Percentiles rank a stretch among this genome's conserved stretches.
These are phyloP conservation scores for Lottia gigantea DNA, from an alignment of 2,888 invertebrate species.

Conservation along the genomic window DNA sequence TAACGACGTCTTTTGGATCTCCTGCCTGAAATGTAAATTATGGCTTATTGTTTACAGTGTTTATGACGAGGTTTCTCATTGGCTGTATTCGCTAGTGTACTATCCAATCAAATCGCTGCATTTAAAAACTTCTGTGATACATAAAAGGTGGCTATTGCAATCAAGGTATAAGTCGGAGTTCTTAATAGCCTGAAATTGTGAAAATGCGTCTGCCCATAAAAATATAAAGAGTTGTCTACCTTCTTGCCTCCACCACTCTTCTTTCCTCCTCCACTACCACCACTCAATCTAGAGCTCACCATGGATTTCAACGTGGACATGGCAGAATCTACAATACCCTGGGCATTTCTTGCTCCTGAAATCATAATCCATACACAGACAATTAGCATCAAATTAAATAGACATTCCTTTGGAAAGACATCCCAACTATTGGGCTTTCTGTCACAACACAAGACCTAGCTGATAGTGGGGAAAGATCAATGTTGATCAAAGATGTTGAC, in stretches of 20 bases:
- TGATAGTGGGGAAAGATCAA: too few relatives aligned
- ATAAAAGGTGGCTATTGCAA: neutral
- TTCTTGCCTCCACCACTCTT: constrained; percentile 43
- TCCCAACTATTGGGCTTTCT: too few relatives aligned
- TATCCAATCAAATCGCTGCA: too few relatives aligned
- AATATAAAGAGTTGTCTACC: neutral
- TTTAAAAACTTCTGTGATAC: too few relatives aligned
- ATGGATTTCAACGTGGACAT: constrained; percentile 82
- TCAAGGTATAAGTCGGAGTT: neutral
- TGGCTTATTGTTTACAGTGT: too few relatives aligned
- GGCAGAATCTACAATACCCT: constrained; percentile 85
- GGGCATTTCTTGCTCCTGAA: constrained; percentile 81
- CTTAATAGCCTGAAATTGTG: neutral
- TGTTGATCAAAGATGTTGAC: too few relatives aligned
- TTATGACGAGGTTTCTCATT: too few relatives aligned
- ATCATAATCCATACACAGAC: constrained; percentile 11
- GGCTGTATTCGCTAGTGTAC: too few relatives aligned
- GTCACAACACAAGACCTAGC: too few relatives aligned
- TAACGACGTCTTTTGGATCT: constrained; percentile 76
- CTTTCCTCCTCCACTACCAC: constrained; percentile 59
- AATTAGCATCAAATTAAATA: too few relatives aligned
- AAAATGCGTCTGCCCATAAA: neutral
- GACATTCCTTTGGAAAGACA: too few relatives aligned
- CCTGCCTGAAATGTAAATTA: constrained; percentile 39
- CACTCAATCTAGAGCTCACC: constrained; percentile 76